Conservation (phyloP, 1,140 invertebrate species). For the Papilio glaucus region DNA sequence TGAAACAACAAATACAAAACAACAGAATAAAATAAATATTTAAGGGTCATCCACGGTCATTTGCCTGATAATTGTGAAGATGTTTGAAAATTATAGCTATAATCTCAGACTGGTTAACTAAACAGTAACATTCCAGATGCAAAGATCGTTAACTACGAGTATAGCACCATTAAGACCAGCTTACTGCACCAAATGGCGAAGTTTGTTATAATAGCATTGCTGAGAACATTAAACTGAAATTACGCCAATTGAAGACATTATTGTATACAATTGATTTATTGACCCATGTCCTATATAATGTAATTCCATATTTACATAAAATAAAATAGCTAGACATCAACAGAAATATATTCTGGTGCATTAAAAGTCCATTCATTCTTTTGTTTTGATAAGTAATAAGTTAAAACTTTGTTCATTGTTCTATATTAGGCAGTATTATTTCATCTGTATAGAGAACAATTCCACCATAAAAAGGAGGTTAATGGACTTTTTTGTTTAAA, state of each 20-base stretch:
- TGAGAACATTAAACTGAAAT: neutral
- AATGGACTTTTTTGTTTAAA: neutral
- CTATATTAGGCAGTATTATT: neutral
- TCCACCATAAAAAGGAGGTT: slow-evolving; percentile 1
- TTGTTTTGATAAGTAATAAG: slow-evolving; percentile 1
- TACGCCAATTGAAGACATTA: neutral
- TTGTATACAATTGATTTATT: neutral
- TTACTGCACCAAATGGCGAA: neutral
- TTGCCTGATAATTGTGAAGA: neutral
- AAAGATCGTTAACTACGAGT: neutral
- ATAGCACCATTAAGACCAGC: neutral
- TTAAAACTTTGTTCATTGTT: neutral
- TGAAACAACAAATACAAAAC: no score
- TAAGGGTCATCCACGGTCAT: no score
- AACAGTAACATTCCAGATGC: slow-evolving; percentile 1
- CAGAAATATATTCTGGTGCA: neutral
- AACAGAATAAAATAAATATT: no score
- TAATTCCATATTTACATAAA: neutral
- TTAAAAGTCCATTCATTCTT: neutral
- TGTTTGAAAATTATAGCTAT: neutral
- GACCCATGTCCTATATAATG: no score
- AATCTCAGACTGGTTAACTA: neutral
- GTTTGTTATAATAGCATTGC: neutral
- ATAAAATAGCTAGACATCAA: neutral
- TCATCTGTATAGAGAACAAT: slow-evolving; percentile 6